A percentile compares a stretch with the other conserved stretches of the same genome.
phyloP scores from a whole-genome alignment of 2,888 invertebrate species.

The Rutpela maculata region DNA sequence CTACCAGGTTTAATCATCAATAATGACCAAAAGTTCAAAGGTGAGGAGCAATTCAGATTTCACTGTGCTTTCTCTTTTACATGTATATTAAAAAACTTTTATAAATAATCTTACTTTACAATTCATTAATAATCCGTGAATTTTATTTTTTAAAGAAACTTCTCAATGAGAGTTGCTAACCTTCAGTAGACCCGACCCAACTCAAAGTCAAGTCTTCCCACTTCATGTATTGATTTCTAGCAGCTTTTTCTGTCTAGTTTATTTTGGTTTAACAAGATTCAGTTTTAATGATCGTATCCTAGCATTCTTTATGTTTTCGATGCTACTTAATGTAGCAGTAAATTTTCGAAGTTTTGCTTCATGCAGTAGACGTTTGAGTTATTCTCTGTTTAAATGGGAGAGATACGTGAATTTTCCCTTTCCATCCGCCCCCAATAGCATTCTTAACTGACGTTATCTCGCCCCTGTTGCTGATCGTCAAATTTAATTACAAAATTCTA shows the following conservation, averaged over 20 bases:
- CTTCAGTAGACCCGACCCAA: neutral
- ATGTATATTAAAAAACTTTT: neutral
- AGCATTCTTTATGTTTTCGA: neutral
- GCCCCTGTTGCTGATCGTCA: constrained; percentile 5
- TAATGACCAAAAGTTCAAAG: too few relatives aligned
- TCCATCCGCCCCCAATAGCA: neutral
- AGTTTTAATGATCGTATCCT: constrained; percentile 3
- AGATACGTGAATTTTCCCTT: neutral
- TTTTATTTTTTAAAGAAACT: constrained; percentile 5
- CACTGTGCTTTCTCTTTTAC: too few relatives aligned
- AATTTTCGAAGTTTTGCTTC: neutral
- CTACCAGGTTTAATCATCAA: too few relatives aligned
- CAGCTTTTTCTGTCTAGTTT: neutral
- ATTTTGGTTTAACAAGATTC: neutral
- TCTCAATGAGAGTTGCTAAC: constrained; percentile 4
- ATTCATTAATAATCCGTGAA: constrained; percentile 4
- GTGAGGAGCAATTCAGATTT: too few relatives aligned
- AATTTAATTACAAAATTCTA: neutral
- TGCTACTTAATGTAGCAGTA: neutral
- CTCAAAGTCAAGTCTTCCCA: constrained; percentile 12
- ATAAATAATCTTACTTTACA: neutral
- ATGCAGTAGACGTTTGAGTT: neutral
- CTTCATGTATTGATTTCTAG: neutral
- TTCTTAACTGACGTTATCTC: constrained; percentile 1
- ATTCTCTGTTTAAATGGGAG: neutral